Evolutionary conservation across 2,888 invertebrate genomes (phyloP).

Genomic region (Operophtera brumata): DNA sequence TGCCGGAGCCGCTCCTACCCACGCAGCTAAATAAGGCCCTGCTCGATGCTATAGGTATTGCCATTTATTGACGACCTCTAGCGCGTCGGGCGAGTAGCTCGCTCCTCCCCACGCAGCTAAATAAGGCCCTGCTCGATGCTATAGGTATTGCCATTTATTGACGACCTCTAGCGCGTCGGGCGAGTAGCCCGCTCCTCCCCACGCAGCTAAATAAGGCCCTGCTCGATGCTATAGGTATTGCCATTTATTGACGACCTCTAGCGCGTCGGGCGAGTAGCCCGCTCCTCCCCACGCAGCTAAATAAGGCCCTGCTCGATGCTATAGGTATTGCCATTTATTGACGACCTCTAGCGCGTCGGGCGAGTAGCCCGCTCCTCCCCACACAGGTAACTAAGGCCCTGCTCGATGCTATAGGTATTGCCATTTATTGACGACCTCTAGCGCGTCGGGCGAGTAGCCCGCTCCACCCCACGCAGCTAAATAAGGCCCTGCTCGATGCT

Average conservation of each 20-base stretch:
- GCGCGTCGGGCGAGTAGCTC: too few species aligned
- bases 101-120: conserved; percentile 86
- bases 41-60: conserved; percentile 83
- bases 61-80: conserved; percentile 1
- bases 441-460: too few species aligned
- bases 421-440: too few species aligned
- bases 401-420: too few species aligned
- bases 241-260: conserved; percentile 1
- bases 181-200: conserved; percentile 89
- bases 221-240: conserved; percentile 83
- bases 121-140: conserved; percentile 84
- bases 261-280: too few species aligned
- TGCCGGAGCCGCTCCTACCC: conserved; percentile 91
- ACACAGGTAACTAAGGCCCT: too few species aligned
- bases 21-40: conserved; percentile 85
- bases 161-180: too few species aligned
- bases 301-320: conserved; percentile 84
- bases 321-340: conserved; percentile 72
- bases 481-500: too few species aligned
- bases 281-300: conserved; percentile 86
- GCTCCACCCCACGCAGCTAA: too few species aligned
- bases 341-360: too few species aligned
- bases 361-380: too few species aligned
- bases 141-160: conserved; percentile 72
- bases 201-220: conserved; percentile 85